Evolutionary conservation across 2,888 invertebrate genomes (phyloP), one percentile per base, ranked within the genome.

Genomic region (Tinea pellionella): DNA sequence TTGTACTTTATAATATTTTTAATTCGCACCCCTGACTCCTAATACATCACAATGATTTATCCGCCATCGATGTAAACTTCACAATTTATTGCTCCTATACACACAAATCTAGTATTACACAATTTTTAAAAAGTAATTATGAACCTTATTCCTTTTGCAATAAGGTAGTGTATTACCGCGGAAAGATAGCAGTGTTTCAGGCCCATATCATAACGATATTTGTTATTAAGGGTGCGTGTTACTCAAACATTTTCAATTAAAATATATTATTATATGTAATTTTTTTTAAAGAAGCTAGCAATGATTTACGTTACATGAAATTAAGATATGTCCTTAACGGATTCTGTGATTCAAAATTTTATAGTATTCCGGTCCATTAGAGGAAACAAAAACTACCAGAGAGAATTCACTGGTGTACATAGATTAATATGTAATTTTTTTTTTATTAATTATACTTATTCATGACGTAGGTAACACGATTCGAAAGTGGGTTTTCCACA

Each of bases 1-100:
- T 59, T 69, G 66, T 60, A 58, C 57, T 61, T 53, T 69, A 67
- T 67, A 65, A 72, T 71, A 71, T 74, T 76, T 75, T 76, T 76
- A 76, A 76, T 75, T 74, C 71, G 63, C 64, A 59, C 63, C 64
- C 61, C 61, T 63, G 64, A 63, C 67, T 66, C 66, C 70, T 71
- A 71, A 75, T 73, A 74, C 75, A 74, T 76, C 75, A 74, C 66
- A 61, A 68, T 74, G 75, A 75, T 75, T 74, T 75, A 76, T 74
- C 67, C 65, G 63, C 64, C 70, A 69, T 67, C 68, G 68, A 67
- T 67, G 71, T 68, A 69, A 73, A 74, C 65, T 72, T 73, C 68
- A 63, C 61, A 64, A 75, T 75, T 75, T 75, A 75, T 73, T 61
- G 69, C 68, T 62, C 65, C 19, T 8, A 19, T 47, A 13, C 47